Evolutionary conservation across 2,797 vertebrate species (phyloP).

Genomic region (Buphagus erythrorhynchus): DNA sequence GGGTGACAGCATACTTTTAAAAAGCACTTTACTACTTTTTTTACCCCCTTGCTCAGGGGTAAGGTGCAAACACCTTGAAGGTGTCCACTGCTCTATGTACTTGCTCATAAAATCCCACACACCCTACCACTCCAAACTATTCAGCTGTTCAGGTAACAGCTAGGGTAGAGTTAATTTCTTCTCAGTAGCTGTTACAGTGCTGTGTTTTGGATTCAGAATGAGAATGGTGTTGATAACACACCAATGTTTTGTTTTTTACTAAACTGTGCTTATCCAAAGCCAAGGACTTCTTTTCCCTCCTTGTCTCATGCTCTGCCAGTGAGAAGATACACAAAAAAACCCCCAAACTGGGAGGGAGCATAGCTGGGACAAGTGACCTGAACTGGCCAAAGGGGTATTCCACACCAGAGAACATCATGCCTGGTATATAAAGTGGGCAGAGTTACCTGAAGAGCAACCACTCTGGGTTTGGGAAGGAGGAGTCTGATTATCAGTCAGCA

Average conservation of each 20-base stretch:
- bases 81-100: background rate
- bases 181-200: background rate
- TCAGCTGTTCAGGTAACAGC: background rate
- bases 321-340: background rate
- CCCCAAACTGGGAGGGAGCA: background rate
- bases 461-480: background rate
- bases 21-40: background rate
- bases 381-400: background rate
- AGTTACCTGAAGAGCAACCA: too few species aligned
- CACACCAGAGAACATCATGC: background rate
- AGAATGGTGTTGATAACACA: background rate
- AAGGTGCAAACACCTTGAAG: background rate
- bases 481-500: accelerated
- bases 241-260: accelerated
- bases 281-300: background rate
- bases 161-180: background rate
- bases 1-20: background rate
- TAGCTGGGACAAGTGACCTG: background rate
- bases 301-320: background rate
- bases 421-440: background rate
- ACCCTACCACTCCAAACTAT: background rate
- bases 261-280: background rate
- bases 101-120: background rate
- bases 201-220: background rate
- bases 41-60: background rate